Evolutionary conservation across 2,113 vertebrate species (phyloP).

Genomic region (Tursiops truncatus): DNA sequence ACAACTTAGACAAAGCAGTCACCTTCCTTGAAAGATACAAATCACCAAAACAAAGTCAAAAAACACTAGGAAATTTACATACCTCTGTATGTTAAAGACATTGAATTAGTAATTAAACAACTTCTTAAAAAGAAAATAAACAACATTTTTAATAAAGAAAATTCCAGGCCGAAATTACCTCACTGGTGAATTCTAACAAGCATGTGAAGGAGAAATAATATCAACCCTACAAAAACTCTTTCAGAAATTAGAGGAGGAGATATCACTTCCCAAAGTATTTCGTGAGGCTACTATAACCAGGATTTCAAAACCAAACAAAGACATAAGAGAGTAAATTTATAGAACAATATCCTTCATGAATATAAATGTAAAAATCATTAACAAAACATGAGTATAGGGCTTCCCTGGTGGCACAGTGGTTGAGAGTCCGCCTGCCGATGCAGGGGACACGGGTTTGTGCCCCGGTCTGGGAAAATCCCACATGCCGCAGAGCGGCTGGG

Average conservation of each 20-base stretch:
- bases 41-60: neutral
- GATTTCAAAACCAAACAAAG: neutral
- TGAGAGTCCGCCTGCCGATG: too few relatives aligned
- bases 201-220: neutral
- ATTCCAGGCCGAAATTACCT: neutral
- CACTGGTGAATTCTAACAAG: neutral
- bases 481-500: accelerated
- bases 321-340: too few relatives aligned
- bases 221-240: neutral
- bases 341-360: neutral
- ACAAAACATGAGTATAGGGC: neutral
- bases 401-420: too few relatives aligned
- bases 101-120: neutral
- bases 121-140: neutral
- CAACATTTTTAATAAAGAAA: neutral
- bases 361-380: neutral
- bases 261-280: neutral
- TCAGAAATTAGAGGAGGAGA: neutral
- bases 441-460: too few relatives aligned
- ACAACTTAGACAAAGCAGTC: neutral
- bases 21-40: neutral
- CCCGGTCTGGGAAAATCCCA: accelerated
- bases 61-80: neutral
- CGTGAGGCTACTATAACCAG: neutral
- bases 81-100: neutral